Evolutionary conservation across 2,888 invertebrate genomes (phyloP).

Genomic region (Horisme vitalbata): DNA sequence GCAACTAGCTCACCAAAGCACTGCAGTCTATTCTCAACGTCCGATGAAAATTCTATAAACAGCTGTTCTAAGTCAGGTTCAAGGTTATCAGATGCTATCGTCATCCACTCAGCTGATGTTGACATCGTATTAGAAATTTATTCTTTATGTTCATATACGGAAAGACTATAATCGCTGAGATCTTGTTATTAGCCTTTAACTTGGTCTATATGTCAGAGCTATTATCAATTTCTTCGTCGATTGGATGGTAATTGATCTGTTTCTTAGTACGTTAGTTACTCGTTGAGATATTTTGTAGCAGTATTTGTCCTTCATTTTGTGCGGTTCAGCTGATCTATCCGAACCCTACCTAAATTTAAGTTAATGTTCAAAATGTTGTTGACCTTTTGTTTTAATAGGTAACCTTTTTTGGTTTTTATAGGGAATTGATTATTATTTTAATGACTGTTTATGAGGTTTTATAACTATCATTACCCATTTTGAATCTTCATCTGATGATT

Average conservation of each 20-base stretch:
- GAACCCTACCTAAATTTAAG: background rate
- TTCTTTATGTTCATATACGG: constrained; percentile 1
- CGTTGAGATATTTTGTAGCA: constrained; percentile 19
- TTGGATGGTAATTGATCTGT: constrained; percentile 39
- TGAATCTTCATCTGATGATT: no score
- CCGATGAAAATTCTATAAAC: constrained; percentile 22
- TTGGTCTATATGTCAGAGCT: constrained; percentile 27
- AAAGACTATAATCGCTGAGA: constrained; percentile 16
- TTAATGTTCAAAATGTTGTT: background rate
- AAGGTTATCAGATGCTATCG: constrained; percentile 40
- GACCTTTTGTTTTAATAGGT: background rate
- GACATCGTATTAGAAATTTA: constrained; percentile 26
- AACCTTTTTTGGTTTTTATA: no score
- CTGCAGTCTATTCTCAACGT: background rate
- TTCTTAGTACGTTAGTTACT: constrained; percentile 30
- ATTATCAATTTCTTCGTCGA: constrained; percentile 34
- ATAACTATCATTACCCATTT: no score
- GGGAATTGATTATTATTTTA: no score
- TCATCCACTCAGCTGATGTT: constrained; percentile 48
- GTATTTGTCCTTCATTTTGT: no score
- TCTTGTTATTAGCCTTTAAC: constrained; percentile 21
- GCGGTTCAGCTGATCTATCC: no score
- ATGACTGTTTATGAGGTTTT: no score
- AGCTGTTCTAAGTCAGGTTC: constrained; percentile 37
- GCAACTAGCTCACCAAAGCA: background rate